Evolutionary conservation across 1,140 invertebrate genomes (phyloP), one percentile per base, ranked within the genome.

Genomic region (Ruditapes philippinarum): DNA sequence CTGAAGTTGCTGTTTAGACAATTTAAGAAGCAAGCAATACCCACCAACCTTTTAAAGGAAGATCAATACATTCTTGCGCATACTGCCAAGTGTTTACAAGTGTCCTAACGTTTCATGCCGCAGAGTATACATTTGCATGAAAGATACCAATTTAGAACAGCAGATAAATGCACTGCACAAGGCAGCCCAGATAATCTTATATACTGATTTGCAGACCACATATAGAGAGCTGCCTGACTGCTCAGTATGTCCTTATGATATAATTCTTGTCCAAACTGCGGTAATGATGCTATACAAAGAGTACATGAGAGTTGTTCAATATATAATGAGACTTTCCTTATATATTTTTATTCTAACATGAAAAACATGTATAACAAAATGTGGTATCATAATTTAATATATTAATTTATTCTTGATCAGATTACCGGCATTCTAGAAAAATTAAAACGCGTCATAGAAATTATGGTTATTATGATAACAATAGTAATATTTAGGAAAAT

Each of bases 111-210:
- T 74, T 2, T 14, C 22, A 19, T 88, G 86, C 38, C 28, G 79
- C 0, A 68, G 88, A 54, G 88, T 89, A 19, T 85, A 57, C 82
- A 51, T 89, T 12, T 85, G 88, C 45, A 70, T 28, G 0, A 89
- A 89, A 31, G 54, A 85, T 49, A 85, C 80, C 45, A 89, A 89
- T 40, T n/a, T 89, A 49, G 74, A 89, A 3, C 81, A 89, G 45
- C 31, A 85, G 28, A 45, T 89, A 31, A 25, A 70, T 19, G 57
- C 73, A 22, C 17, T 89, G 17, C 85, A 89, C 81, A 84, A 70
- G 31, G 19, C 11, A 49, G 88, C 70, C 0, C 22, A 33, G 31
- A n/a, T 40, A 38, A 49, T 76, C 25, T 45, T 42, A 62, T 2
- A 40, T 17, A 54, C 11, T 25, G 51, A 82, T 57, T 28, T 82